Evolutionary conservation across 2,797 vertebrate genomes (phyloP), one percentile per base, ranked within the genome.

Genomic region (Mormyrops boulengeri): DNA sequence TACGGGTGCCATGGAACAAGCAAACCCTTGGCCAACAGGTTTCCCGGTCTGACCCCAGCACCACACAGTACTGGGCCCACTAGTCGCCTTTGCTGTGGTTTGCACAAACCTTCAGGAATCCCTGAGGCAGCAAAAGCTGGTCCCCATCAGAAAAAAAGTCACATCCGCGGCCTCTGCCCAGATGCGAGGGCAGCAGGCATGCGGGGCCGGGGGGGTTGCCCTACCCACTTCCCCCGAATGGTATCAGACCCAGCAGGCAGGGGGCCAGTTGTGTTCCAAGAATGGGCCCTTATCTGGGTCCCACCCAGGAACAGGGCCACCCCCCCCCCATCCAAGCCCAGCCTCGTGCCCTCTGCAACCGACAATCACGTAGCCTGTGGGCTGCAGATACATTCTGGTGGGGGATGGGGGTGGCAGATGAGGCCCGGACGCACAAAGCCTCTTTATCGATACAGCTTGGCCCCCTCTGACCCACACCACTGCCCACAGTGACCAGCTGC

Each of bases 221-320:
- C 30, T 62, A 4, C 89, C 89, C 85, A 41, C 30, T 89, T 89
- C 84, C 60, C 5, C 4, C 17, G 89, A 87, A 87, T 38, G 30
- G 14, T 89, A 89, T 89, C 89, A 77, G 89, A 26, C 84, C 57
- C 14, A 9, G 26, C 50, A 50, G 50, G 82, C 82, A 38, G 47
- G 52, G 60, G 60, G 8, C 30, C 30, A 53, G 12, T 50, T 80
- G 38, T 80, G 14, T 89, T 89, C 89, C 22, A 49, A 44, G 89
- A 89, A 89, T 3, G 11, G 19, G 11, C 62, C 11, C 84, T 87
- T 89, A 89, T 89, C 89, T 30, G 26, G 17, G 60, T 55, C 85
- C 84, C 89, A 44, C 89, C 89, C 84, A 89, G 84, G 49, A 52
- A 26, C 60, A 73, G 34, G 49, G 47, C 30, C 26, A 19, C 34